These are phyloP conservation scores for Marmota monax DNA, from an alignment of 2,113 vertebrate species.

Conservation along the genomic window DNA sequence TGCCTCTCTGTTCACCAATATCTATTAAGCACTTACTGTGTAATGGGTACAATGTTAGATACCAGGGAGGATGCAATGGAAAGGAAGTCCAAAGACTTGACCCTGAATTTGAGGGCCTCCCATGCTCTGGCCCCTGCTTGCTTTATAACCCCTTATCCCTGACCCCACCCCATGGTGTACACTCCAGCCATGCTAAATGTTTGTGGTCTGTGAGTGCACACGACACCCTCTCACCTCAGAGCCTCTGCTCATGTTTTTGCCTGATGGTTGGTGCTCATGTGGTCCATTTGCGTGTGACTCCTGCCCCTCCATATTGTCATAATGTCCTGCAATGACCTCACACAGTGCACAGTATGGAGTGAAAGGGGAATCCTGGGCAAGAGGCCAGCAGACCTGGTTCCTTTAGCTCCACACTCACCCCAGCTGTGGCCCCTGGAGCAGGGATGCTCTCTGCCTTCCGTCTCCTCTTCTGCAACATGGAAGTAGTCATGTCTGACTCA, in stretches of 20 bases:
- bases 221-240: accelerated
- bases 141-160: not conserved
- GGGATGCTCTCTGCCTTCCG: no score
- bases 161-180: accelerated
- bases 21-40: not conserved
- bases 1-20: not conserved
- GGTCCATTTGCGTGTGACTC: not conserved
- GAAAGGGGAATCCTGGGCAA: not conserved
- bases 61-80: not conserved
- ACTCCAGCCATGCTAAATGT: accelerated
- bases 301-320: not conserved
- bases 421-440: not conserved
- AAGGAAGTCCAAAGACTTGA: not conserved
- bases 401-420: not conserved
- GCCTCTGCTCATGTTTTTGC: not conserved
- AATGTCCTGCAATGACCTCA: not conserved
- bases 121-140: not conserved
- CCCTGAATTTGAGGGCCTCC: not conserved
- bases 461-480: not conserved
- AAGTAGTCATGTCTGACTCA: not conserved
- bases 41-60: not conserved
- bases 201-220: not conserved
- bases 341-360: accelerated
- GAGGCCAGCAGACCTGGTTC: not conserved
- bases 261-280: not conserved